Evolutionary conservation across 2,113 vertebrate species (phyloP), one percentile per base, ranked within the genome.

Genomic region (Zapornia atra): DNA sequence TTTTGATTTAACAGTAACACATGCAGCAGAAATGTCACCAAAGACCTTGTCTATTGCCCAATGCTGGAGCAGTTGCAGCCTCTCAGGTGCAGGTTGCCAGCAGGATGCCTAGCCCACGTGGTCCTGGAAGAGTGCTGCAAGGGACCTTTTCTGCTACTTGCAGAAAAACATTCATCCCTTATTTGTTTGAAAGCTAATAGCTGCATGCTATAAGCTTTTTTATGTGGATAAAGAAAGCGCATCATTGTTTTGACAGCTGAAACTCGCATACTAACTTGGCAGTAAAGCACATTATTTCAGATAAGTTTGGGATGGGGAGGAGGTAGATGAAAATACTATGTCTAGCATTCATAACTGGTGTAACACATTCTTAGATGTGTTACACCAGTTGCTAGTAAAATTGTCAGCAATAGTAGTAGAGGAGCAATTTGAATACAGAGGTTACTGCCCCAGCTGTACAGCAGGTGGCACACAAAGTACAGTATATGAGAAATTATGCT

Each of bases 391-490:
- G 88, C 63, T 73, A 29, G 71, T 57, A 81, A 46, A 88, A 36
- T 64, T 40, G 16, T 40, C 54, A 82, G 48, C 31, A 63, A 57
- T 4, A 5, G 59, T 34, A 57, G 38, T 4, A 50, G n/a, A 65
- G 31, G 21, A 29, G 42, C 24, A 88, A 54, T 16, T 33, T 36
- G 44, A 82, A 61, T 72, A 25, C 21, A 86, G 59, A 29, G 64
- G 40, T 83, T 90, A 40, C 50, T 93, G 82, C 80, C 79, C 86
- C 68, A 82, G 71, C n/a, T 90, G 59, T 92, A 80, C 94, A 92
- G 95, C 91, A 95, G 95, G 71, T 95, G 96, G 92, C 92, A 95
- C 29, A 51, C 63, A 46, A 63, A 82, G 88, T 59, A 70, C 63
- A 51, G 42, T 12, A 14, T 42, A 56, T 66, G 46, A 70, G 36